Base-by-base conservation (phyloP, 2,113 vertebrate genomes). In the Columba janthina region DNA sequence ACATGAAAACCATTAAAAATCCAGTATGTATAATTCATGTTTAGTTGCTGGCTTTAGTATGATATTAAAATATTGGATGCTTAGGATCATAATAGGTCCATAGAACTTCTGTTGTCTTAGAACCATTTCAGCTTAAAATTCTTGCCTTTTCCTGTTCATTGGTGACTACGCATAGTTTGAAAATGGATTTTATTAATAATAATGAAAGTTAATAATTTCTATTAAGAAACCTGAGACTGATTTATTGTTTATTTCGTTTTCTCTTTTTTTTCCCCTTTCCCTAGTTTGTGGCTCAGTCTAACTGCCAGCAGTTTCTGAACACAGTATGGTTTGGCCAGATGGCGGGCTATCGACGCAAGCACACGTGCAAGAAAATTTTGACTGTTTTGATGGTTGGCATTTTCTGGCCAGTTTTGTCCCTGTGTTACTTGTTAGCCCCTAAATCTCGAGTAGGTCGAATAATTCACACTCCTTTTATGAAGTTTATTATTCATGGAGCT, bases 261-360 rank as follows among this genome's bases (percentile, higher is more conserved):
- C 61, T 84, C 81, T 73, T 40, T 70, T 18, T 40, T 21, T 5
- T 10, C 1, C 13, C 8, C 7, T 5, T 15, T 8, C 8, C 12
- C 24, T 97, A 99, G 99, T 99, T 99, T 93, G 99, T 99, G 93
- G 98, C 99, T 69, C 99, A 99, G 96, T 99, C 99, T 80, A 99
- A 99, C 98, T 99, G 99, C 97, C 99, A 99, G 95, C 99, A 99
- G 98, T 99, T 99, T 95, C 98, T 99, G 71, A 99, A 99, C 98
- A 99, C 99, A 0, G 99, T 99, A 72, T 99, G 99, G 99, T 99
- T 99, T 25, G 99, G 99, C 66, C 99, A 99, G 97, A 99, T 99
- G 98, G 99, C 99, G n/a, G 99, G 99, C 94, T 99, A 99, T 83
- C 98, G 99, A 21, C 98, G 99, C 76, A 99, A 99, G 92, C 99